Base-by-base conservation (phyloP, 2,888 invertebrate species). In the Carcina quercana region DNA sequence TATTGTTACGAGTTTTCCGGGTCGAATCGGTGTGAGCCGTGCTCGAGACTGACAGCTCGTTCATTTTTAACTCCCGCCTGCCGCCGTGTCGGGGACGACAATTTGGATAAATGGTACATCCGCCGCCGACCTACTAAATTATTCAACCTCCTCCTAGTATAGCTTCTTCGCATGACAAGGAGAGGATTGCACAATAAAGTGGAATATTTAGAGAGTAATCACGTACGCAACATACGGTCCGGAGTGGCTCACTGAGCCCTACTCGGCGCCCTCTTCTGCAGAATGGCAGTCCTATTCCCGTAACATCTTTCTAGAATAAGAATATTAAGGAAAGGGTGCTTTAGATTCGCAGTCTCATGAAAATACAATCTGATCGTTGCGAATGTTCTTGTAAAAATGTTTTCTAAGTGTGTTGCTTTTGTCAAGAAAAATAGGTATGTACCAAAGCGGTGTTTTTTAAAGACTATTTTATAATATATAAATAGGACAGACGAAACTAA, bases 61-160 rank as follows among this genome's bases (percentile, higher is more conserved):
- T 68, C 67, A 75, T 76, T 75, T 78, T 76, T 74, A 73, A 74
- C 67, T 56, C 62, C 44, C 53, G 49, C 59, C 54, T 53, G 53
- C 50, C 53, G 50, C 53, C 53, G 53, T 44, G 58, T 53, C 49
- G 55, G 59, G 64, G 64, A 61, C 67, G 68, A 72, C 74, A 73
- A 78, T 80, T 78, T 75, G 69, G 71, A 76, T 76, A 79, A 79
- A 80, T 78, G 74, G 71, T 71, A 63, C 61, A 70, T 69, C 66
- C 67, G 54, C 57, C 59, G 67, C 57, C 74, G 56, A 51, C 69
- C 55, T 43, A 45, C 62, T 82, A 69, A 75, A 80, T 78, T 70
- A 82, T 80, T 80, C 74, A 79, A 49, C 43, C 45, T 48, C 48
- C 59, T 64, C 52, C 60, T 64, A 52, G 61, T 65, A 65, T 64